phyloP scores from a whole-genome alignment of 1,140 invertebrate species.

The Brachionus angularis region DNA sequence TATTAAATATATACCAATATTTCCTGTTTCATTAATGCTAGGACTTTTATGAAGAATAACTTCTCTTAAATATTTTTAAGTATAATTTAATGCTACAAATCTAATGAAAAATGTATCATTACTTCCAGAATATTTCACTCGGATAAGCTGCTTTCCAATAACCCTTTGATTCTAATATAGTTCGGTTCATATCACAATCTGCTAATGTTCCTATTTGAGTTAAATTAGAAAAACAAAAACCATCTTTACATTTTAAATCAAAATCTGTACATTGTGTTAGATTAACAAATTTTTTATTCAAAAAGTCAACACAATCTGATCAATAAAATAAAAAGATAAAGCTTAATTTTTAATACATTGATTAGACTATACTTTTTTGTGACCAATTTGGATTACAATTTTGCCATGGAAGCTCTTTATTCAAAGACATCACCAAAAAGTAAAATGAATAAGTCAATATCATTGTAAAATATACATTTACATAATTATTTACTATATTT shows the following conservation, averaged over 20 bases:
- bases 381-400: slow-evolving; percentile 74
- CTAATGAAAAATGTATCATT: not conserved
- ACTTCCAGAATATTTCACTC: slow-evolving; percentile 35
- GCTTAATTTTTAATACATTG: not conserved
- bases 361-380: slow-evolving; percentile 11
- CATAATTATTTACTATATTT: slow-evolving; percentile 42
- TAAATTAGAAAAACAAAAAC: not conserved
- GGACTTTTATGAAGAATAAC: slow-evolving; percentile 25
- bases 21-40: slow-evolving; percentile 44
- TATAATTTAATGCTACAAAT: not conserved
- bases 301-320: slow-evolving; percentile 26
- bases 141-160: slow-evolving; percentile 33
- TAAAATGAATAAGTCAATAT: slow-evolving; percentile 88
- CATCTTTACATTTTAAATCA: slow-evolving; percentile 28
- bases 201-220: not conserved
- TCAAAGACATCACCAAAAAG: slow-evolving; percentile 71
- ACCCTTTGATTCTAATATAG: not conserved
- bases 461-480: slow-evolving; percentile 79
- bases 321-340: not conserved
- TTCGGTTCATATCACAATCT: not conserved
- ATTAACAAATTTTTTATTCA: not conserved
- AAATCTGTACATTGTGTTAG: not conserved
- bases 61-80: not conserved
- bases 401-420: slow-evolving; percentile 75
- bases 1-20: no score